phyloP scores from a whole-genome alignment of 2,888 invertebrate species.

The Heteropelma amictum region DNA sequence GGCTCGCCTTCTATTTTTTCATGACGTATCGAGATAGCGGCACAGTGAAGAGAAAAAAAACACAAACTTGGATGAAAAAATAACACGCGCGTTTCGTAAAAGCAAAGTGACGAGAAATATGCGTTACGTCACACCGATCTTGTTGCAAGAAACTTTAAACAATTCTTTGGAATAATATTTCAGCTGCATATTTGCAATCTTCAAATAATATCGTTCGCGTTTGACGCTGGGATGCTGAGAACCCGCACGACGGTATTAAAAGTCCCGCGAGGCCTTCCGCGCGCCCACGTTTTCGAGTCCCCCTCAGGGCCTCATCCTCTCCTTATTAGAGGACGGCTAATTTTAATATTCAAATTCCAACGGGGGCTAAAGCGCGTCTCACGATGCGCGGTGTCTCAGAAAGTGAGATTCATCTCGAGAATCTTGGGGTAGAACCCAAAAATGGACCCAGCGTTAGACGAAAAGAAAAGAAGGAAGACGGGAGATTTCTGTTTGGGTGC shows the following conservation, averaged over 20 bases:
- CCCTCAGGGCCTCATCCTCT: constrained; percentile 47
- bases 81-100: too few species aligned
- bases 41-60: too few species aligned
- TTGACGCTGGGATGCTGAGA: background rate
- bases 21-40: too few species aligned
- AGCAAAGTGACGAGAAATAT: background rate
- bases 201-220: too few species aligned
- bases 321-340: constrained; percentile 68
- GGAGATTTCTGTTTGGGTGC: constrained; percentile 15
- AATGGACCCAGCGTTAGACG: constrained; percentile 43
- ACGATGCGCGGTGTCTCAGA: constrained; percentile 31
- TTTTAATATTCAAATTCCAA: constrained; percentile 76
- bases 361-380: constrained; percentile 63
- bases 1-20: background rate
- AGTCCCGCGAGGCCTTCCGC: constrained; percentile 9
- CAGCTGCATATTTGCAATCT: background rate
- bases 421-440: constrained; percentile 23
- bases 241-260: constrained; percentile 25
- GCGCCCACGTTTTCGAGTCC: constrained; percentile 43
- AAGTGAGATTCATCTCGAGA: constrained; percentile 19
- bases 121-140: background rate
- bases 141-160: background rate
- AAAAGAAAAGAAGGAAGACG: constrained; percentile 3
- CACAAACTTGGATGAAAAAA: too few species aligned
- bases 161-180: background rate